Base-by-base conservation (phyloP, 2,113 vertebrate species). In the Numida meleagris region DNA sequence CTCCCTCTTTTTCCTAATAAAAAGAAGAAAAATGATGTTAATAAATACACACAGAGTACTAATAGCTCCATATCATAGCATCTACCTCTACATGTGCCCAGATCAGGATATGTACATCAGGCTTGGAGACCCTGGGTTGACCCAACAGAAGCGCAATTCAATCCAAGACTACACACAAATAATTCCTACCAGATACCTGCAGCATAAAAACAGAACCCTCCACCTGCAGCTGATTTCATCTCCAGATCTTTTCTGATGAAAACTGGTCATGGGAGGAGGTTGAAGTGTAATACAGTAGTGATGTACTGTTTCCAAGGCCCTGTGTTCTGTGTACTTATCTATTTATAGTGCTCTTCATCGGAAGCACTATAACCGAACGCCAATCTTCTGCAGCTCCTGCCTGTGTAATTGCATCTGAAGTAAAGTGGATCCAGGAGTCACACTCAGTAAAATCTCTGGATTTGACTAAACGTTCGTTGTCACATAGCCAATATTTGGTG, bases 401-500 rank as follows among this genome's bases (percentile, higher is more conserved):
- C 59, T 75, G 18, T 36, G 15, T 48, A 46, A 71, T 19, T 81
- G 31, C 38, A 71, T 45, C 24, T 86, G 42, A 86, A 71, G 51
- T 14, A 71, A 63, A 86, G 51, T 2, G 6, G 25, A 51, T 48
- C 46, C 33, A 63, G 24, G 65, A 90, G 78, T 1, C 23, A 16
- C 27, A 25, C 19, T 70, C 25, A 15, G 25, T 63, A 84, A 63
- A 88, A 82, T 46, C 63, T 63, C 29, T 2, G 2, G 31, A 57
- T 82, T 73, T 86, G 89, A 66, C 33, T 51, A 51, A 91, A 33
- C 0, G 0, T n/a, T 79, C 12, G n/a, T 63, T 74, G 66, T 61
- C 31, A 36, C 3, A 4, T 43, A 6, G 5, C 2, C n/a, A 75
- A 4, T 73, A 62, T 66, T 53, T 3, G 2, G 27, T 1, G 1